phyloP scores from a whole-genome alignment of 1,140 invertebrate species.

The Cyclina sinensis region DNA sequence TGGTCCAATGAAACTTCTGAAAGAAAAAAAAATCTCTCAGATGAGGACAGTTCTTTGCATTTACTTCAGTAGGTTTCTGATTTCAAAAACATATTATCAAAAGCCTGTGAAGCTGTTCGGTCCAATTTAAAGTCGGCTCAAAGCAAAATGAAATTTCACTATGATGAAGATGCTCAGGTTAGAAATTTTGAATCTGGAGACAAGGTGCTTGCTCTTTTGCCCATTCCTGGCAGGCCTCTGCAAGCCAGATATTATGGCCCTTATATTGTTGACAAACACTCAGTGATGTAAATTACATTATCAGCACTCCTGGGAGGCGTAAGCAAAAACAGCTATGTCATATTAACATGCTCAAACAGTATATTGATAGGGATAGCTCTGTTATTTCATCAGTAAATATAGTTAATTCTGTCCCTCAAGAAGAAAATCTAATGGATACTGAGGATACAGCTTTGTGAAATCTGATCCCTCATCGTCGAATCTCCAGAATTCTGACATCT shows the following conservation, averaged over 20 bases:
- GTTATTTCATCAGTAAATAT: too few species aligned
- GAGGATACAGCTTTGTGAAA: neutral
- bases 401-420: too few species aligned
- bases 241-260: neutral
- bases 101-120: slow-evolving; percentile 58
- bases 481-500: neutral
- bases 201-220: neutral
- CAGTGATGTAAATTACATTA: neutral
- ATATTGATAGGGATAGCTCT: too few species aligned
- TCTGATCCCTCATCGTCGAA: neutral
- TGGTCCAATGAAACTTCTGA: too few species aligned
- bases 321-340: too few species aligned
- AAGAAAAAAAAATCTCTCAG: too few species aligned
- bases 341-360: too few species aligned
- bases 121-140: slow-evolving; percentile 58
- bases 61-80: slow-evolving; percentile 58
- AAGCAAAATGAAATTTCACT: slow-evolving; percentile 62
- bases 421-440: too few species aligned
- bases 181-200: neutral
- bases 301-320: too few species aligned
- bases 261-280: neutral
- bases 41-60: too few species aligned
- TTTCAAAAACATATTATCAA: slow-evolving; percentile 61
- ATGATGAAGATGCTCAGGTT: neutral
- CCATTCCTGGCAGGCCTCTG: too few species aligned